Conservation (phyloP, 2,888 invertebrate genomes). For the Adela reaumurella region DNA sequence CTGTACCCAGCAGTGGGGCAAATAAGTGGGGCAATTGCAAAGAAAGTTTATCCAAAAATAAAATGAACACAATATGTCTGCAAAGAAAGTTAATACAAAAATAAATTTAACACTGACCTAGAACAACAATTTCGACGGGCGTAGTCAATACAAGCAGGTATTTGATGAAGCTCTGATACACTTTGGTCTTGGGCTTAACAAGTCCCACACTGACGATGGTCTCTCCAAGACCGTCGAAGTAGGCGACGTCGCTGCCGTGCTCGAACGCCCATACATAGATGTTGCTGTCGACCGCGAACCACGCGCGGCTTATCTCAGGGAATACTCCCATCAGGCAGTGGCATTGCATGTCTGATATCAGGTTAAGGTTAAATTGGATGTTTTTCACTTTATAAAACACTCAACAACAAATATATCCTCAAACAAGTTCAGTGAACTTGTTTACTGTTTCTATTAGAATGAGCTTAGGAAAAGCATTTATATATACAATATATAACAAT, state of each 20-base stretch:
- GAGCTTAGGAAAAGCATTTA: too few relatives aligned
- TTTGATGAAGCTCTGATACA: conserved; percentile 88
- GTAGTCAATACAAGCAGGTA: conserved; percentile 90
- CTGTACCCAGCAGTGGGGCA: too few relatives aligned
- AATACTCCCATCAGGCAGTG: conserved; percentile 97
- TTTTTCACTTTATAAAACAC: not conserved
- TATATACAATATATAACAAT: too few relatives aligned
- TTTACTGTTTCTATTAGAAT: too few relatives aligned
- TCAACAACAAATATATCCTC: not conserved
- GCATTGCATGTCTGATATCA: conserved; percentile 80
- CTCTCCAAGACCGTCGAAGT: conserved; percentile 93
- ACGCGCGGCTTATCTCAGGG: conserved; percentile 92
- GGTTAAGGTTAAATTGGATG: conserved; percentile 16
- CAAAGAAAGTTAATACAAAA: not conserved
- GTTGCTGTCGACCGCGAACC: conserved; percentile 96
- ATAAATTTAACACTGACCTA: conserved; percentile 61
- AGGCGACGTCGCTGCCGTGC: conserved; percentile 91
- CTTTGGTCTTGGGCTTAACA: conserved; percentile 81
- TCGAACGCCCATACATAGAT: conserved; percentile 98
- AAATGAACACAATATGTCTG: too few relatives aligned
- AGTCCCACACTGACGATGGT: conserved; percentile 92
- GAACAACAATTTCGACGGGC: conserved; percentile 88
- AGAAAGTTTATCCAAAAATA: too few relatives aligned
- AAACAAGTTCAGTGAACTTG: too few relatives aligned
- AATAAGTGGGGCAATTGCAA: too few relatives aligned